Evolutionary conservation across 2,888 invertebrate genomes (phyloP), one percentile per base, ranked within the genome.

Genomic region (Drymonia ruficornis): DNA sequence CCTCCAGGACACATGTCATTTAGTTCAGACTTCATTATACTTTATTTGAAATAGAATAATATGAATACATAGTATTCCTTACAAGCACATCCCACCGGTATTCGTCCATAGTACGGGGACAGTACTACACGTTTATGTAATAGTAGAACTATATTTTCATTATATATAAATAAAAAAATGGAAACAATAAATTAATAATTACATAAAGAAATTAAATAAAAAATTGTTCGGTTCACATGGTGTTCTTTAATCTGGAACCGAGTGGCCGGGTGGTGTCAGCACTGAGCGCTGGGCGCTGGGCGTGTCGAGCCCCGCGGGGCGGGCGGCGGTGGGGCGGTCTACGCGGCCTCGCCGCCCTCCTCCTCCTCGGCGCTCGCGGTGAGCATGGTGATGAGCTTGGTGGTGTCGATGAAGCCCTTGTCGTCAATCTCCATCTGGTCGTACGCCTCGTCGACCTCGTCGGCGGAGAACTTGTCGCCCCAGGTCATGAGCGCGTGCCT

Each of bases 401-500:
- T 93, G 88, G 97, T 97, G 93, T 98, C 97, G 87, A 98, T 97
- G 94, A 95, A 95, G 86, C 97, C 97, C 83, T 96, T 96, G 88
- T 97, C 97, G 91, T 98, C 98, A 85, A 98, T 97, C 60, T 96
- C 96, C 96, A 98, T 97, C 93, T 97, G 96, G 93, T 98, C 98
- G 93, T 96, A 98, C 65, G 98, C 98, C 86, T 98, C 98, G 88
- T 98, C 97, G 81, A 97, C 96, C 88, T 98, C 98, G 86, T 96
- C 96, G 78, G 95, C 94, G 87, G 95, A 93, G 95, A 98, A 98
- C 93, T 97, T 98, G 86, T 98, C 98, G 73, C 98, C 98, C 95
- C 96, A 98, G 93, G 96, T 97, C 96, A 97, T 96, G 86, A 98
- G 95, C 76, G 97, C 96, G 91, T 97, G 97, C 93, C 97, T 96